Conservation (phyloP, 30 jellyfish, hydroid and myxozoan species). For the Turritopsis dohrnii region DNA sequence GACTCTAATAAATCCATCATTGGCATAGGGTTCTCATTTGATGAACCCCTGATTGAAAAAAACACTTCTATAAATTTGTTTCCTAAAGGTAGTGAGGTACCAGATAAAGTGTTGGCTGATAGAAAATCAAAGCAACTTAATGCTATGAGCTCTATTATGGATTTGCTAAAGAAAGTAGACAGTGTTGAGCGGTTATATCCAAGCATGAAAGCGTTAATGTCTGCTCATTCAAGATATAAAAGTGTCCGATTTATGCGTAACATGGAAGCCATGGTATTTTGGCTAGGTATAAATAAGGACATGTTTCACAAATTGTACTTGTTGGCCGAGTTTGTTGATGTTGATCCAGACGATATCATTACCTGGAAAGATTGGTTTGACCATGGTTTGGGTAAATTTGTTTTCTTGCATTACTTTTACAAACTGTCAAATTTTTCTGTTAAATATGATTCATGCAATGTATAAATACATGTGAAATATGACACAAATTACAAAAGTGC, state of each 20-base stretch:
- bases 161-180: conserved; percentile 47
- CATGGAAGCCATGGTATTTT: conserved; percentile 52
- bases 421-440: no score
- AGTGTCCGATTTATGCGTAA: conserved; percentile 46
- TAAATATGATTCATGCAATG: no score
- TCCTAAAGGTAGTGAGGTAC: neutral
- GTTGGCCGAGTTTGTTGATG: conserved; percentile 53
- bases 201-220: conserved; percentile 38
- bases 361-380: conserved; percentile 81
- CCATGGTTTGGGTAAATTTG: conserved; percentile 57
- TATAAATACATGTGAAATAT: no score
- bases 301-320: conserved; percentile 65
- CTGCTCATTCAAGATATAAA: conserved; percentile 39
- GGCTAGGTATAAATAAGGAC: conserved; percentile 68
- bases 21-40: neutral
- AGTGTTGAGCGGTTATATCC: conserved; percentile 59
- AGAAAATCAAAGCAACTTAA: conserved; percentile 21
- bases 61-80: neutral
- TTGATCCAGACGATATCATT: conserved; percentile 43
- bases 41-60: neutral
- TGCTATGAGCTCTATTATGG: conserved; percentile 55
- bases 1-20: neutral
- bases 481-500: no score
- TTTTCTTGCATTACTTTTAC: neutral
- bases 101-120: neutral